phyloP scores from a whole-genome alignment of 2,888 invertebrate genomes.

The Sphaerophoria rueppellii region DNA sequence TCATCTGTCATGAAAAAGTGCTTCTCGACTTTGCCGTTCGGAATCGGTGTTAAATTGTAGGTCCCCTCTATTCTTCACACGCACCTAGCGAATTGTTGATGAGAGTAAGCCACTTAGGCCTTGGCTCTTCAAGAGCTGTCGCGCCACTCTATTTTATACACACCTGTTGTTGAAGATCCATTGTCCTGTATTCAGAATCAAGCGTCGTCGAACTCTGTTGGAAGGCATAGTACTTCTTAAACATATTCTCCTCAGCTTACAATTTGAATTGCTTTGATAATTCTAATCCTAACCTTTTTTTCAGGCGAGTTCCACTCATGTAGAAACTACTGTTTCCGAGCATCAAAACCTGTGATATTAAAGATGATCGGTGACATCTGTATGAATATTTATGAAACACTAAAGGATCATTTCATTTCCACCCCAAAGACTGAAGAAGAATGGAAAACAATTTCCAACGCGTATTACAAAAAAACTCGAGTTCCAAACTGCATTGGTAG shows the following conservation, averaged over 20 bases:
- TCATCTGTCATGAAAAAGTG: too few species aligned
- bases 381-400: constrained; percentile 80
- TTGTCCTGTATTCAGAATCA: too few species aligned
- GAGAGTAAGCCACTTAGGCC: too few species aligned
- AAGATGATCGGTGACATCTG: constrained; percentile 81
- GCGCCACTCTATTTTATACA: too few species aligned
- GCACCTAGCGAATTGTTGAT: too few species aligned
- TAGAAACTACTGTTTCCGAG: constrained; percentile 81
- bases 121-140: too few species aligned
- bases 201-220: too few species aligned
- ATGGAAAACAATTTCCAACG: constrained; percentile 78
- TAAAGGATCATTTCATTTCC: constrained; percentile 80
- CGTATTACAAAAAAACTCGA: constrained; percentile 77
- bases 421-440: constrained; percentile 81
- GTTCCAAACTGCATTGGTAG: constrained; percentile 80
- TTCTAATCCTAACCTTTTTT: constrained; percentile 21
- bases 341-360: constrained; percentile 81
- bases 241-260: background rate
- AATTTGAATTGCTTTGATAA: background rate
- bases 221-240: too few species aligned
- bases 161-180: too few species aligned
- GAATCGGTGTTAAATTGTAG: too few species aligned
- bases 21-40: too few species aligned
- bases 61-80: too few species aligned
- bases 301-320: constrained; percentile 81